These are phyloP conservation scores for Pampusana beccarii DNA, from an alignment of 2,113 vertebrate species.

Conservation along the genomic window DNA sequence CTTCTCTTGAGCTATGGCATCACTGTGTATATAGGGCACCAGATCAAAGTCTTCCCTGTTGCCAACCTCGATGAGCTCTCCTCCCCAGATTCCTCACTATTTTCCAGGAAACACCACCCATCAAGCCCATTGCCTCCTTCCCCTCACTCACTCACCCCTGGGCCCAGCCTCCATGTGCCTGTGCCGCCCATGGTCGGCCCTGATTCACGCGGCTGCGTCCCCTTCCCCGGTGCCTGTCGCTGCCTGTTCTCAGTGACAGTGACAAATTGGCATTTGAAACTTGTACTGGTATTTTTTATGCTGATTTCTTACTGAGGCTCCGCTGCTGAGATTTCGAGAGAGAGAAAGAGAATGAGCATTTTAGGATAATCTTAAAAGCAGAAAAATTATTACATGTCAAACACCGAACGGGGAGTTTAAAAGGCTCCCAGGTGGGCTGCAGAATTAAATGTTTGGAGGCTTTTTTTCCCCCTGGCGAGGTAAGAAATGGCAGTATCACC, in stretches of 20 bases:
- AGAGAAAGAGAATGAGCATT: constrained; percentile 61
- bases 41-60: not conserved
- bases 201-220: not conserved
- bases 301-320: constrained; percentile 48
- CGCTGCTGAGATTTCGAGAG: constrained; percentile 45
- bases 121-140: fast-evolving
- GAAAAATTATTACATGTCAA: constrained; percentile 76
- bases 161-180: not conserved
- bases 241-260: not conserved
- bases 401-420: constrained; percentile 72
- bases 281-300: constrained; percentile 37
- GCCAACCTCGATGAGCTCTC: not conserved
- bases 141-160: not conserved
- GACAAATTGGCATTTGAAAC: constrained; percentile 53
- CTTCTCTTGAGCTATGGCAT: not conserved
- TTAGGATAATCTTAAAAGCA: constrained; percentile 75
- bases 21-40: not conserved
- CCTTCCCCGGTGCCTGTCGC: not conserved
- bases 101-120: not conserved
- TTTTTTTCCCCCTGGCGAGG: constrained; percentile 42
- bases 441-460: constrained; percentile 73
- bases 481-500: constrained; percentile 58
- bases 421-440: constrained; percentile 77
- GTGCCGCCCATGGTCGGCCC: not conserved
- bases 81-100: not conserved